phyloP scores from a whole-genome alignment of 2,113 vertebrate genomes.

The Dolichallabes microphthalmus region DNA sequence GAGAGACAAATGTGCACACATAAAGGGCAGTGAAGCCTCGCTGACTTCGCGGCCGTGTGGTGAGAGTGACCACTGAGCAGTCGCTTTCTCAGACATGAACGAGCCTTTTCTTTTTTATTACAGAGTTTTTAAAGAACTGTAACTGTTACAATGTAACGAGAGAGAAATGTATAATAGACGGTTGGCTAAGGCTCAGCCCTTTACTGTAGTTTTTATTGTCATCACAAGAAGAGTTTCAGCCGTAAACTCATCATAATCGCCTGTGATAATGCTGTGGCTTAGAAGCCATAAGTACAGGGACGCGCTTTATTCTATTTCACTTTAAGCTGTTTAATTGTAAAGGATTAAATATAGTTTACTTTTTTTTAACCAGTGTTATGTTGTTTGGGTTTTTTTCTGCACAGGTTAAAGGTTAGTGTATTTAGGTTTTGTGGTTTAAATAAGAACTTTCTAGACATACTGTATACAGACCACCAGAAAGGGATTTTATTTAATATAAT shows the following conservation, averaged over 20 bases:
- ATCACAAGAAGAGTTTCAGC: not conserved
- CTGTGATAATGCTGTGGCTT: not conserved
- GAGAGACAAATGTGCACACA: slow-evolving; percentile 37
- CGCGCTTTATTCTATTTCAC: too few species aligned
- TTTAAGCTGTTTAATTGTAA: not conserved
- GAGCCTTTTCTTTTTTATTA: not conserved
- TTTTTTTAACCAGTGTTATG: not conserved
- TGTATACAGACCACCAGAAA: not conserved
- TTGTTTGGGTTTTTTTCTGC: not conserved
- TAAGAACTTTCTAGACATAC: not conserved
- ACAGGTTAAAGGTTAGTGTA: not conserved
- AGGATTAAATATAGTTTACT: not conserved
- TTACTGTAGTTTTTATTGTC: not conserved
- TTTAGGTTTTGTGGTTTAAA: not conserved
- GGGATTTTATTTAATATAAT: not conserved
- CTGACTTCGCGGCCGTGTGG: not conserved
- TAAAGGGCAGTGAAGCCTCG: slow-evolving; percentile 47
- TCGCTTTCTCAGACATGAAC: not conserved
- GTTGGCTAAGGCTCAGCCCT: not conserved
- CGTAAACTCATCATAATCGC: not conserved
- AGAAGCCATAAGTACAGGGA: not conserved
- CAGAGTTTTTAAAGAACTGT: not conserved
- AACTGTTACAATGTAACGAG: not conserved
- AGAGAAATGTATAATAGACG: not conserved
- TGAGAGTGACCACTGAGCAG: not conserved